These are phyloP conservation scores for Campaea margaritaria DNA, from an alignment of 2,888 invertebrate species.

Conservation along the genomic window DNA sequence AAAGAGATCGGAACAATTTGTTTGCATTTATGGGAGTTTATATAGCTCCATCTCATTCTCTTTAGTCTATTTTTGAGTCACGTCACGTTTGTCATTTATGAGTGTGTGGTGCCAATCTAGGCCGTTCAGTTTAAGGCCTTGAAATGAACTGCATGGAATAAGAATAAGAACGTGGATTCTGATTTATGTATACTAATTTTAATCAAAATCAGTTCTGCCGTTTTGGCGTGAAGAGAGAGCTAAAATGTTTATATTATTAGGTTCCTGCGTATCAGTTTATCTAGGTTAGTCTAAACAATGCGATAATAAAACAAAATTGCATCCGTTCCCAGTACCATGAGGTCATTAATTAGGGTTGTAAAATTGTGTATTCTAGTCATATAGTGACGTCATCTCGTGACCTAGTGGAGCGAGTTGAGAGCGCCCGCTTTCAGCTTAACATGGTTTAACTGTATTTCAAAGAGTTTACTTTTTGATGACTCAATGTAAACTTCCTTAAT, in stretches of 20 bases:
- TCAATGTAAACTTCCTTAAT: constrained; percentile 1
- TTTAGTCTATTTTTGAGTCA: too few relatives aligned
- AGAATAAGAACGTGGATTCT: too few relatives aligned
- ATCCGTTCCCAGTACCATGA: constrained; percentile 37
- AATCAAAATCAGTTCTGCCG: too few relatives aligned
- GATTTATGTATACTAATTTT: too few relatives aligned
- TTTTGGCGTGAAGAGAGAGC: neutral
- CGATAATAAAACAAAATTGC: constrained; percentile 20
- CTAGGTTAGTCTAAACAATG: constrained; percentile 30
- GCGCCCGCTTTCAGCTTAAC: constrained; percentile 7
- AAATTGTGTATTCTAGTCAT: constrained; percentile 33
- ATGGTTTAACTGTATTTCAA: constrained; percentile 5
- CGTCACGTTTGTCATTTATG: too few relatives aligned
- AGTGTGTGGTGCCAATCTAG: too few relatives aligned
- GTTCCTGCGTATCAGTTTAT: constrained; percentile 10
- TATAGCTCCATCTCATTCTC: too few relatives aligned
- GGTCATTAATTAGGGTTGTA: constrained; percentile 39
- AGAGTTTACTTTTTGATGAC: constrained; percentile 12
- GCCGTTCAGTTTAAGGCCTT: too few relatives aligned
- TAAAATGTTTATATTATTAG: neutral
- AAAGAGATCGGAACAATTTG: too few relatives aligned
- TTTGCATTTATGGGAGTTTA: too few relatives aligned
- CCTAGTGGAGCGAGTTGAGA: constrained; percentile 16
- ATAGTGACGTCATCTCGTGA: constrained; percentile 16
- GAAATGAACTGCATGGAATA: too few relatives aligned